These are phyloP conservation scores for Scelioninae gen. 1 DNA, from an alignment of 2,888 invertebrate genomes.

Conservation along the genomic window DNA sequence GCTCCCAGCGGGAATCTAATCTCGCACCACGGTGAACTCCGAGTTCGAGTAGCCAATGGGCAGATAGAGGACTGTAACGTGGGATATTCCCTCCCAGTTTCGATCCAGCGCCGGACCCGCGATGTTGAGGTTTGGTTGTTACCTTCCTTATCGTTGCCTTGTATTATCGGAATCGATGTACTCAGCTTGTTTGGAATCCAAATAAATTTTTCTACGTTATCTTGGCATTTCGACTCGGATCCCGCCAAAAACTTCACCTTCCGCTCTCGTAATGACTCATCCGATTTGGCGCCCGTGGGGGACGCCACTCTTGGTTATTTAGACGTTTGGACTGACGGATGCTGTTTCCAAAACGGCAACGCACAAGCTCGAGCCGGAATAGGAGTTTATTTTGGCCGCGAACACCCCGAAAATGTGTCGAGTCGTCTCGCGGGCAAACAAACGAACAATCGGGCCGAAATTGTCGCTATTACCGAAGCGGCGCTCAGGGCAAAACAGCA, in stretches of 20 bases:
- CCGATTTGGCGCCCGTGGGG: background rate
- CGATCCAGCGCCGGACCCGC: background rate
- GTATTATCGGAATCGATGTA: background rate
- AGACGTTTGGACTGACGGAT: slow-evolving; percentile 3
- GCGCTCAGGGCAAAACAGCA: slow-evolving; percentile 88
- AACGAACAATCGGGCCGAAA: slow-evolving; percentile 98
- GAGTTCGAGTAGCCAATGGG: background rate
- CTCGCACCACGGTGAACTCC: background rate
- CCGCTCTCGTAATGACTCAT: background rate
- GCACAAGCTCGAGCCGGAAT: background rate
- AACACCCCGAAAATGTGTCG: slow-evolving; percentile 90
- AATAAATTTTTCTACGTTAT: background rate
- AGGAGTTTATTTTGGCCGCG: slow-evolving; percentile 86
- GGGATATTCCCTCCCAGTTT: background rate
- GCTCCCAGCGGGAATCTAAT: background rate
- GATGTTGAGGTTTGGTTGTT: background rate
- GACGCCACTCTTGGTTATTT: background rate
- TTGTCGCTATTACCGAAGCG: slow-evolving; percentile 92
- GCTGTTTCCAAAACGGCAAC: background rate
- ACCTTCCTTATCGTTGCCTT: background rate
- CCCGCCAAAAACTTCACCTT: background rate
- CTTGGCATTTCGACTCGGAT: background rate
- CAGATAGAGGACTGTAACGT: background rate
- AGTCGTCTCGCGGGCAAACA: slow-evolving; percentile 91
- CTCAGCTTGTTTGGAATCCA: background rate